Evolutionary conservation across 2,113 vertebrate species (phyloP).

Genomic region (Alces alces): DNA sequence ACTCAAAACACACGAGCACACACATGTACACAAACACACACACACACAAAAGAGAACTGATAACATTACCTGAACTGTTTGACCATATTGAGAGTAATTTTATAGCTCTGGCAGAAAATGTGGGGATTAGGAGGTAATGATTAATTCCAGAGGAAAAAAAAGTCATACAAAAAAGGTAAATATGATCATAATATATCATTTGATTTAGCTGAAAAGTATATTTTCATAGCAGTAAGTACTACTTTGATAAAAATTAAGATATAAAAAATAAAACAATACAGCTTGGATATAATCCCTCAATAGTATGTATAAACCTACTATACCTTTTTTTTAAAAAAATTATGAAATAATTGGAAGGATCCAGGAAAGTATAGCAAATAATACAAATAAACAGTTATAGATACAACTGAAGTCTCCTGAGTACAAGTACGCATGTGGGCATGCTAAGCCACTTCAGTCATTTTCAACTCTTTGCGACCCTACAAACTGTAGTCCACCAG

Average conservation of each 20-base stretch:
- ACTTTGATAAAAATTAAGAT: constrained; percentile 15
- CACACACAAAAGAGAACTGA: neutral
- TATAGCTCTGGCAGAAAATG: neutral
- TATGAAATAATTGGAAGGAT: neutral
- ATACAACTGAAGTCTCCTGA: neutral
- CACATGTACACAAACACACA: neutral
- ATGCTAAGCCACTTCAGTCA: neutral
- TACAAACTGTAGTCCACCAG: neutral
- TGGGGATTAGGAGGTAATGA: neutral
- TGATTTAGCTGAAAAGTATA: neutral
- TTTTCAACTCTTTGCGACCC: neutral
- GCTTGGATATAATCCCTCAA: neutral
- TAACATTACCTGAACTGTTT: neutral
- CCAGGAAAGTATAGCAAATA: neutral
- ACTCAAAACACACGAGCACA: neutral
- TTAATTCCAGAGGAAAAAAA: constrained; percentile 12
- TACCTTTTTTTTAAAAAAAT: neutral
- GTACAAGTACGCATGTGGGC: neutral
- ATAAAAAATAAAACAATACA: neutral
- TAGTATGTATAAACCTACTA: neutral
- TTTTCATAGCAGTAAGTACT: neutral
- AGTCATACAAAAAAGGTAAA: constrained; percentile 16
- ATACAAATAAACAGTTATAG: neutral
- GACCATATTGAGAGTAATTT: neutral
- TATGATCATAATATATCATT: neutral